Percentiles rank a stretch among this genome's conserved stretches.
Evolutionary conservation across 2,113 vertebrate genomes (phyloP).

Genomic region (Callionymus lyra): DNA sequence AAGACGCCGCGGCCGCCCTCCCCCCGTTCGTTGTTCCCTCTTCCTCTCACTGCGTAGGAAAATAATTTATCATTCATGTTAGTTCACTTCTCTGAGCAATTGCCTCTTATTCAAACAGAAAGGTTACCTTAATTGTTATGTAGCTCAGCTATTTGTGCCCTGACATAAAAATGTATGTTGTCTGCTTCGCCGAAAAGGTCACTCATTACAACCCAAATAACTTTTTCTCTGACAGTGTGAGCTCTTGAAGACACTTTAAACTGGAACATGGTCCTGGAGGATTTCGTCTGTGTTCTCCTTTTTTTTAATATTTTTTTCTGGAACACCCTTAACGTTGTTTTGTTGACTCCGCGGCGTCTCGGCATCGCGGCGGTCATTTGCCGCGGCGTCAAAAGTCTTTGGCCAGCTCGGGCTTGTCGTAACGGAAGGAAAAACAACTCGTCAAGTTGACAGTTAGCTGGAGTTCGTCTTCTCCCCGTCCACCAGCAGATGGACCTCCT

Average conservation of each 20-base stretch:
- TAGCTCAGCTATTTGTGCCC: constrained; percentile 68
- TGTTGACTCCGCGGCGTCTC: no score
- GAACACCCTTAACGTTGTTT: no score
- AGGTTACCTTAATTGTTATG: constrained; percentile 73
- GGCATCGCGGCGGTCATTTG: no score
- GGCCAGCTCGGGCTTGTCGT: no score
- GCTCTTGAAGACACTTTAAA: constrained; percentile 44
- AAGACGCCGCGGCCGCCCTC: constrained; percentile 58
- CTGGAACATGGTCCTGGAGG: constrained; percentile 41
- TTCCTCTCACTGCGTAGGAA: constrained; percentile 61
- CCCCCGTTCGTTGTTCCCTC: constrained; percentile 61
- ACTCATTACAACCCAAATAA: constrained; percentile 66
- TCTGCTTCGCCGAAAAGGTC: constrained; percentile 71
- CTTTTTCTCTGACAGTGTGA: constrained; percentile 41
- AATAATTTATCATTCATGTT: constrained; percentile 77
- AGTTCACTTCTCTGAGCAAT: constrained; percentile 67
- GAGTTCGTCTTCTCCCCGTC: no score
- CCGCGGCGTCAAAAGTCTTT: no score
- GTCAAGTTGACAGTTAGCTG: no score
- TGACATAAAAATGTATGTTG: constrained; percentile 67
- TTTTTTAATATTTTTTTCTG: constrained; percentile 13
- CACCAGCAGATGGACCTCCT: no score
- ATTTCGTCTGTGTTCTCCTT: constrained; percentile 25
- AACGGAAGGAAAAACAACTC: no score
- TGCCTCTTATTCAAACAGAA: constrained; percentile 71